Conservation (phyloP, 2,113 vertebrate genomes). For the Hemichromis elongatus region DNA sequence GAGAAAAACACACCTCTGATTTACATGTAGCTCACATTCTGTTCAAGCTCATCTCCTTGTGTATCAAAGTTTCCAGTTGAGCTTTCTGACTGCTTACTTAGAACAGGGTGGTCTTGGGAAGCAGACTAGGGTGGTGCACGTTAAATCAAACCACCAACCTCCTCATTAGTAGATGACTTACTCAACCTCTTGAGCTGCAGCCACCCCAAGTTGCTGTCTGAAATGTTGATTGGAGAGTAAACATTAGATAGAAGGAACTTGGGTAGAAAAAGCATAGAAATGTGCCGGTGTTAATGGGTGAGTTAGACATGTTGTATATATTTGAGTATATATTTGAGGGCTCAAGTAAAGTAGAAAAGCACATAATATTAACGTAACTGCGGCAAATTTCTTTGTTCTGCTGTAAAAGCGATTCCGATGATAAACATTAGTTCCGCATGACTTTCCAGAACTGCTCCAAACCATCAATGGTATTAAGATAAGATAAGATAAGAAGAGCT, state of each 20-base stretch:
- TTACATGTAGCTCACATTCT: background rate
- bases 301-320: background rate
- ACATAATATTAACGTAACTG: too few relatives aligned
- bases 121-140: background rate
- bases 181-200: background rate
- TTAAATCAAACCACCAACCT: background rate
- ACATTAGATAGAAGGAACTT: background rate
- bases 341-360: background rate
- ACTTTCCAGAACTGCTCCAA: too few relatives aligned
- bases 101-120: background rate
- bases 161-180: background rate
- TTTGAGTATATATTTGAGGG: too few relatives aligned
- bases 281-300: background rate
- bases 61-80: background rate
- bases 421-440: too few relatives aligned
- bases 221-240: background rate
- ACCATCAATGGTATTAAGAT: too few relatives aligned
- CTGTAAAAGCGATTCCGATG: too few relatives aligned
- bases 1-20: background rate
- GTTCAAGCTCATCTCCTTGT: background rate
- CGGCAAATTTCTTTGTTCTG: too few relatives aligned
- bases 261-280: background rate
- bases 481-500: too few relatives aligned
- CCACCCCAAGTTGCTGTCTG: background rate
- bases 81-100: background rate